Conservation (phyloP, 2,113 vertebrate genomes). For the Uria aalge region DNA sequence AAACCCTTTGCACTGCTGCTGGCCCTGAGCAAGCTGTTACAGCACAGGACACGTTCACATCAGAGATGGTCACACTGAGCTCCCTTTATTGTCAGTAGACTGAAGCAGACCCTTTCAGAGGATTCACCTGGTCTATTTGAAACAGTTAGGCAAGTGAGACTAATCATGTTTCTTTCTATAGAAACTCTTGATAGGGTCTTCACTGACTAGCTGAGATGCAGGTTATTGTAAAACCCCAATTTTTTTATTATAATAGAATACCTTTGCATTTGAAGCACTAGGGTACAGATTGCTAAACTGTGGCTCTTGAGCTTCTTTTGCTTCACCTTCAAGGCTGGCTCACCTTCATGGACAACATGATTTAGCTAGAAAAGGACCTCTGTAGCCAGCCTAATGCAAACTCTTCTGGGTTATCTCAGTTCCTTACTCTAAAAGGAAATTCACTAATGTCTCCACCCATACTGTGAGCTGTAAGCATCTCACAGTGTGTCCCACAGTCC, state of each 20-base stretch:
- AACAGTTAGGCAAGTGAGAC: neutral
- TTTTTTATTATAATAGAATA: neutral
- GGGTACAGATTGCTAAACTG: neutral
- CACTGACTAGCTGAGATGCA: neutral
- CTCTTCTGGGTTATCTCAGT: neutral
- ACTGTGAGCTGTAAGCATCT: neutral
- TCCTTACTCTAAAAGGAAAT: neutral
- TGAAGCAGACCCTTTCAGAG: neutral
- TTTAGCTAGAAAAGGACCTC: neutral
- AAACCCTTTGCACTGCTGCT: neutral
- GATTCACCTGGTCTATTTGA: neutral
- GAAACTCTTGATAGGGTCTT: neutral
- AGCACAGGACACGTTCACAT: neutral
- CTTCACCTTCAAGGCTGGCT: neutral
- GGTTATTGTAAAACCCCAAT: neutral
- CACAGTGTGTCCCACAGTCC: neutral
- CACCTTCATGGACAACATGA: neutral
- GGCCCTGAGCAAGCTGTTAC: neutral
- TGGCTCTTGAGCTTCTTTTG: neutral
- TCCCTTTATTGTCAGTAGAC: neutral
- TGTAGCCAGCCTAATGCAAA: neutral
- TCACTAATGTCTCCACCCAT: neutral
- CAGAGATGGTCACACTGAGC: neutral
- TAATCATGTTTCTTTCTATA: neutral
- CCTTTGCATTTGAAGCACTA: neutral